A percentile compares a stretch with the other conserved stretches of the same genome.
These are phyloP conservation scores for Polymixis lichenea DNA, from an alignment of 2,888 invertebrate genomes.

Conservation along the genomic window DNA sequence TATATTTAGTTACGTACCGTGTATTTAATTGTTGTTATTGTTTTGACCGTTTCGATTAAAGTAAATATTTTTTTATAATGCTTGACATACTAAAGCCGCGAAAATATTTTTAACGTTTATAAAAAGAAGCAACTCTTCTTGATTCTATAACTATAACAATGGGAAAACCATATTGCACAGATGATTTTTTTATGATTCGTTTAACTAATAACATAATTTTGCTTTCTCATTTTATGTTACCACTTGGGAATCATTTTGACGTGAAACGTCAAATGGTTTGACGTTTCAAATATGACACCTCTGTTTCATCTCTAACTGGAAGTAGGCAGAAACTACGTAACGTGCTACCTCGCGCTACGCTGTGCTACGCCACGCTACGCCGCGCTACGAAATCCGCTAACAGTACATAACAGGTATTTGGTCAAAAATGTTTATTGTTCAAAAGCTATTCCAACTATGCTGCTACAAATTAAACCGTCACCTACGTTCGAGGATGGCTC, in stretches of 20 bases:
- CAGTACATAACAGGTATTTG: neutral
- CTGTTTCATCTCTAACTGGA: neutral
- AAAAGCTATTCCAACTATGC: neutral
- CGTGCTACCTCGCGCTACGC: neutral
- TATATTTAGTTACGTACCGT: neutral
- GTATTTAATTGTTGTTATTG: neutral
- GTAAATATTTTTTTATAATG: neutral
- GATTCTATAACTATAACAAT: neutral
- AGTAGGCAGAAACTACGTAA: neutral
- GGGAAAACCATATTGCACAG: neutral
- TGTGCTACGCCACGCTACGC: neutral
- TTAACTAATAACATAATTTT: neutral
- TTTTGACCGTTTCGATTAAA: neutral
- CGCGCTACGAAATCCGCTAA: neutral
- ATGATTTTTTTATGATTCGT: too few species aligned
- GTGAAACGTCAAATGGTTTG: neutral
- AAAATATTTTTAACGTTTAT: neutral
- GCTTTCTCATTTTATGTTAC: neutral
- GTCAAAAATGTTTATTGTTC: neutral
- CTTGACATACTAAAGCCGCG: neutral
- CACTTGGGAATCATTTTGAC: too few species aligned
- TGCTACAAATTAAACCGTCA: conserved; percentile 39
- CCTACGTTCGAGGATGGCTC: conserved; percentile 65
- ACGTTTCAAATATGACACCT: neutral
- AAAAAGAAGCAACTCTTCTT: neutral